Base-by-base conservation (phyloP, 2,888 invertebrate genomes). In the Brachylomia viminalis region DNA sequence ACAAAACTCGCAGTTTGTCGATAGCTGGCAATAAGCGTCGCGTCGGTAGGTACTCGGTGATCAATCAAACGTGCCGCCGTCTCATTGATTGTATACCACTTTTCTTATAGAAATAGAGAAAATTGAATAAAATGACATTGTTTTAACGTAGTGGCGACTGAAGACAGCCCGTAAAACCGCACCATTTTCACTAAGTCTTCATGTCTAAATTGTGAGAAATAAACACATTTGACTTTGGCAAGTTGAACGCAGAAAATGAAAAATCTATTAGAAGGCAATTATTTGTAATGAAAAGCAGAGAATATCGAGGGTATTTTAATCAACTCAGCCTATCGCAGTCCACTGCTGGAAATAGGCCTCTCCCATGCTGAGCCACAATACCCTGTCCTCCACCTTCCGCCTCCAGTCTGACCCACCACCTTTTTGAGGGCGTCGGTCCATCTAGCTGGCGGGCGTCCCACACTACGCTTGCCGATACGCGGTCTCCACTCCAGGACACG, bases 81-180 rank as follows among this genome's bases (percentile, higher is more conserved):
- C 54, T 56, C 75, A 73, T 73, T 84, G 42, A 80, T 83, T 73
- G 64, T 72, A 27, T 47, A 61, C 20, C 23, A 38, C 3, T 49
- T 65, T 67, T 10, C 38, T 27, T 67, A 38, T 10, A n/a, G 30
- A 56, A 67, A 72, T 64, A 30, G n/a, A 33, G 27, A 45, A 65
- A 33, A 7, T 71, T 71, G 6, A 47, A 38, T 27, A 47, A 13
- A 1, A 27, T 47, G 0, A 23, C 23, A 23, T 15, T 11, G 0
- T 15, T 38, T 27, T n/a, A 33, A 64, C 20, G n/a, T n/a, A 10
- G 11, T 33, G 47, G 10, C 33, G 7, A 30, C 8, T n/a, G 8
- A 5, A 20, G 0, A 8, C 2, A 45, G 8, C 33, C 17, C 11
- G 7, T 70, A 11, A n/a, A n/a, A 45, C 11, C 15, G 13, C 17